Base-by-base conservation (phyloP, 2,797 vertebrate species). In the Cyprinodon diabolis region DNA sequence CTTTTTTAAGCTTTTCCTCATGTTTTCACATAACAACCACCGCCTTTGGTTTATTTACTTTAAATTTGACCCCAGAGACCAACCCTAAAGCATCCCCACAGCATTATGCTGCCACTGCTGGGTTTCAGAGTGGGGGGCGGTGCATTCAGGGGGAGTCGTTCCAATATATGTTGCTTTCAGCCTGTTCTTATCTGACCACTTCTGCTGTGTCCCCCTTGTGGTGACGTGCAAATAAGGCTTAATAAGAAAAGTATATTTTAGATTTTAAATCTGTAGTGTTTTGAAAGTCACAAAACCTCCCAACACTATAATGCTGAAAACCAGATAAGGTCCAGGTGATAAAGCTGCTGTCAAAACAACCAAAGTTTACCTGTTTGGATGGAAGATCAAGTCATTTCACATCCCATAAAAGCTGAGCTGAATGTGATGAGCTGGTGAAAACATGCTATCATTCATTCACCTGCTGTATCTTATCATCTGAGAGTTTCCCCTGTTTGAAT, bases 401-500 rank as follows among this genome's bases (percentile, higher is more conserved):
- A 60, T 11, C 43, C 63, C n/a, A 66, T 45, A 66, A 66, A 43
- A 66, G 43, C 47, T 8, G 1, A 13, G 8, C 45, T 62, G 10
- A 5, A 25, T 60, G 6, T 51, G 47, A 67, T 54, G 51, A 43
- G 37, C 45, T 56, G 40, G 37, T 17, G 37, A n/a, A 57, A 58
- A 6, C 7, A 5, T 11, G 3, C 13, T 65, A 49, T 72, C 6
- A 69, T 15, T 70, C 58, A 48, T 72, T 65, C 58, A 68, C 49
- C 15, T 2, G 43, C 11, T 62, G 17, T 71, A 54, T 75, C 19
- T 66, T 55, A 73, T 71, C 45, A 65, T 69, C 66, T 54, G 1
- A 60, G 52, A 67, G 17, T 52, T 51, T 45, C 35, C 23, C 40
- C 43, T 55, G 8, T 72, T 13, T 68, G 54, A 76, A 58, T 78